Percentiles rank a stretch among this genome's conserved stretches.
Evolutionary conservation across 2,113 vertebrate species (phyloP).

Genomic region (Nibea albiflora): DNA sequence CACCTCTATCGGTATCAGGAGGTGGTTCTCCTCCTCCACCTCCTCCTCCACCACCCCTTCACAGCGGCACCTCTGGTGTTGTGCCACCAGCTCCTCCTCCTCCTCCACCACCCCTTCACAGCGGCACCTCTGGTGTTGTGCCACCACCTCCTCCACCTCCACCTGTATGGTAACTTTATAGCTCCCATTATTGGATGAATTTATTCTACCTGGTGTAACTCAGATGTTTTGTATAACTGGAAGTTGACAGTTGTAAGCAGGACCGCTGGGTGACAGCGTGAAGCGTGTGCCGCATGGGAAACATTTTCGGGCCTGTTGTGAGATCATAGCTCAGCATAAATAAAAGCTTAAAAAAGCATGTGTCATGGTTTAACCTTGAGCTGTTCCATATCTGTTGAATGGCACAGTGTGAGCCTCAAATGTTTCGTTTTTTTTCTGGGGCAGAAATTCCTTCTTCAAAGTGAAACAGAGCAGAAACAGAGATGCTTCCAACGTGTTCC

Average conservation of each 20-base stretch:
- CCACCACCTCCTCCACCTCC: conserved; percentile 13
- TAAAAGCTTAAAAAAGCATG: conserved; percentile 31
- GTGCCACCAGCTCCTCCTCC: conserved; percentile 28
- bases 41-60: not conserved
- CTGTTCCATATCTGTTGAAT: conserved; percentile 9
- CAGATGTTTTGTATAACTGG: too few species aligned
- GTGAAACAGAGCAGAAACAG: not conserved
- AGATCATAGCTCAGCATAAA: conserved; percentile 12
- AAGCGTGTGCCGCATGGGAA: not conserved
- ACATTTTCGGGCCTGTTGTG: not conserved
- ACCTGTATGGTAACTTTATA: not conserved
- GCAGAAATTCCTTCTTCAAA: conserved; percentile 9
- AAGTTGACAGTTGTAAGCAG: not conserved
- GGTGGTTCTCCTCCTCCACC: conserved; percentile 23
- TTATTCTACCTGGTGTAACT: not conserved
- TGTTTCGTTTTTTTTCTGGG: conserved; percentile 6
- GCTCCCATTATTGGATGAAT: not conserved
- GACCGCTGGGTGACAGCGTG: not conserved
- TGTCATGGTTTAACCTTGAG: not conserved
- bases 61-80: not conserved
- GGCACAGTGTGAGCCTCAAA: not conserved
- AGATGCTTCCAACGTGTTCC: conserved; percentile 59
- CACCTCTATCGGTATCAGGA: not conserved
- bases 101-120: conserved; percentile 10
- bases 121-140: not conserved